Base-by-base conservation (phyloP, 2,113 vertebrate genomes). In the Rhineura floridana region DNA sequence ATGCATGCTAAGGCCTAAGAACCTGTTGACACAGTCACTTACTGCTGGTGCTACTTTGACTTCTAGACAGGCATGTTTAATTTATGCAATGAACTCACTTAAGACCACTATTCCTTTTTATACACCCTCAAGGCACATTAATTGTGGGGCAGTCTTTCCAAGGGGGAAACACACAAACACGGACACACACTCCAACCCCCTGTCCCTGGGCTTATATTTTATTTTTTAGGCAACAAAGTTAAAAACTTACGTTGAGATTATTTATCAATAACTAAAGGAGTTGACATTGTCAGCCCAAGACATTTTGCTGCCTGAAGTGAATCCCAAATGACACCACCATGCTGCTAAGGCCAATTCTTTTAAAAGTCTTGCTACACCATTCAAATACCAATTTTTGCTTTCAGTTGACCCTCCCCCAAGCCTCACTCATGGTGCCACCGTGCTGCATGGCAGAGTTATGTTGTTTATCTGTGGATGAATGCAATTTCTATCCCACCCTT, bases 1-100 rank as follows among this genome's bases (percentile, higher is more conserved):
- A 85, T 84, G 79, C 86, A 90, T 88, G 52, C 87, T 94, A 91
- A 89, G 77, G 91, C 76, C 83, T 0, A 0, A 91, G 93, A 95
- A 83, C 78, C 44, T 91, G 88, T 91, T 95, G 90, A 90, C 89
- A 91, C 46, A 87, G 73, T 80, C 69, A 67, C 88, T 94, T 93
- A 79, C 81, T 75, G 87, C 89, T 72, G 84, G 52, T 72, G 90
- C 55, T 55, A 75, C 89, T 77, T 77, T 80, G 82, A 86, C 0
- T 80, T 93, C 88, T 93, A 88, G 89, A 73, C 73, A 69, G 91
- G 46, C 50, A 4, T 76, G 33, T 52, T 46, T 46, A 81, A 87
- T 50, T 67, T 75, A 70, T 75, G 46, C n/a, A 75, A 79, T 70
- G 39, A 63, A 89, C 91, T 86, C 85, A 36, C 39, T 76, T 83